These are phyloP conservation scores for Acleris literana DNA, from an alignment of 2,888 invertebrate genomes.

Conservation along the genomic window DNA sequence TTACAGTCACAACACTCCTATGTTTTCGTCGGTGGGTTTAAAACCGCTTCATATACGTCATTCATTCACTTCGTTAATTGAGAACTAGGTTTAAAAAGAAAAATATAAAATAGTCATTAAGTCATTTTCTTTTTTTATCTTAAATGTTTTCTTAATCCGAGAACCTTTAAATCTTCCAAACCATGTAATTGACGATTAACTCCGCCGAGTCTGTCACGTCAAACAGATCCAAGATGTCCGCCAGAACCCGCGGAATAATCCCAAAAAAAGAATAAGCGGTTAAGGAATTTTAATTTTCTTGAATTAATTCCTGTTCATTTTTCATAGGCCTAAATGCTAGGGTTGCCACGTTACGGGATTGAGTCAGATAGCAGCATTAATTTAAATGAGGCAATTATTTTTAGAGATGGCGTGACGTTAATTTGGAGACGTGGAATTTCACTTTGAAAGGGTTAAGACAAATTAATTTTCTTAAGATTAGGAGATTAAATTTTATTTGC, in stretches of 20 bases:
- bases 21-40: too few relatives aligned
- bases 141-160: neutral
- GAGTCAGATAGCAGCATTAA: conserved; percentile 28
- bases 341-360: conserved; percentile 34
- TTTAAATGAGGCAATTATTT: conserved; percentile 28
- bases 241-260: conserved; percentile 36
- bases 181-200: conserved; percentile 15
- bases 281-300: conserved; percentile 59
- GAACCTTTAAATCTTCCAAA: neutral
- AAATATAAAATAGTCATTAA: neutral
- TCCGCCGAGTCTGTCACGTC: conserved; percentile 16
- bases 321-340: conserved; percentile 46
- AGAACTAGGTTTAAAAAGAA: too few relatives aligned
- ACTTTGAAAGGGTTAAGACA: neutral
- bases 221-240: conserved; percentile 30
- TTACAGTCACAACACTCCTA: too few relatives aligned
- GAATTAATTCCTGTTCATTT: conserved; percentile 63
- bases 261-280: conserved; percentile 47
- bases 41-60: too few relatives aligned
- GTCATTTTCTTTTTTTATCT: neutral
- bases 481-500: neutral
- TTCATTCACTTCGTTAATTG: too few relatives aligned
- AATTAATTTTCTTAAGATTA: neutral
- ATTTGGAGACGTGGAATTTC: conserved; percentile 11
- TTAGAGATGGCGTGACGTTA: conserved; percentile 9